phyloP scores from a whole-genome alignment of 1,140 invertebrate genomes.

The Pinna nobilis region DNA sequence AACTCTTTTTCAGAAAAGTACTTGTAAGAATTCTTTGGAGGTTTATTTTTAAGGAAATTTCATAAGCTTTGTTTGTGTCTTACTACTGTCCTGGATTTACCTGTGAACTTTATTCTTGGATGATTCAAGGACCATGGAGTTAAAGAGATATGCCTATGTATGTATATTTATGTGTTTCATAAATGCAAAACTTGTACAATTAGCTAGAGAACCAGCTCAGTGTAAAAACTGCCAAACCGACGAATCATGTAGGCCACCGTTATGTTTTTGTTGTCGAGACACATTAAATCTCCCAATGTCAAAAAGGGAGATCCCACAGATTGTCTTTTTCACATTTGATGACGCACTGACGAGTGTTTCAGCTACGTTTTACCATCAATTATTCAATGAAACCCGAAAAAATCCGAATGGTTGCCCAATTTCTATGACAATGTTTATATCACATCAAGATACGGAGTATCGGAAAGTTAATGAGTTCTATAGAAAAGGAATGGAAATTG shows the following conservation, averaged over 20 bases:
- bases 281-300: constrained; percentile 72
- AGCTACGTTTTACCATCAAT: constrained; percentile 49
- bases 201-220: too few relatives aligned
- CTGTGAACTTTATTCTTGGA: too few relatives aligned
- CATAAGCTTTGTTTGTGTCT: too few relatives aligned
- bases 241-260: constrained; percentile 88
- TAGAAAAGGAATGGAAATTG: constrained; percentile 90
- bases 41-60: too few relatives aligned
- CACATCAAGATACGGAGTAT: constrained; percentile 89
- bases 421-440: constrained; percentile 86
- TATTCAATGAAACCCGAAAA: constrained; percentile 75
- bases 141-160: too few relatives aligned
- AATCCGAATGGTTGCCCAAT: constrained; percentile 91
- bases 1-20: too few relatives aligned
- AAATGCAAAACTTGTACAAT: too few relatives aligned
- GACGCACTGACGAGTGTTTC: constrained; percentile 59
- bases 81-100: too few relatives aligned
- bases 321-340: constrained; percentile 67
- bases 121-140: too few relatives aligned
- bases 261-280: constrained; percentile 88
- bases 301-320: constrained; percentile 58
- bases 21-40: too few relatives aligned
- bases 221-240: constrained; percentile 46
- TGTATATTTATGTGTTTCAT: too few relatives aligned
- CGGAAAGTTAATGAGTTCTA: constrained; percentile 87